Evolutionary conservation across 2,888 invertebrate genomes (phyloP), one percentile per base, ranked within the genome.

Genomic region (Embidobia sp.): DNA sequence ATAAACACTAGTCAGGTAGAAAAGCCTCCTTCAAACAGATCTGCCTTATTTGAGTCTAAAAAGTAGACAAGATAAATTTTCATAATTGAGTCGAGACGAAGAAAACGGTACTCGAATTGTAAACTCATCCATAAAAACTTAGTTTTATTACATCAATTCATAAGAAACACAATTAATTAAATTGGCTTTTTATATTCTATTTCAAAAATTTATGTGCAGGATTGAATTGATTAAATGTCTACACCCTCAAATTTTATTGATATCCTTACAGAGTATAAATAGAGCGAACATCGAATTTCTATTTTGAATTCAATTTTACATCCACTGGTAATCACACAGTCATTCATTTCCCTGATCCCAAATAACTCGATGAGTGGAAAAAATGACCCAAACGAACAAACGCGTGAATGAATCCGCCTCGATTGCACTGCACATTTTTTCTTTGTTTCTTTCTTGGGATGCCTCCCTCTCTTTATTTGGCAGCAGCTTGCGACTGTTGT

Each of bases 401-500:
- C 48, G 61, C 44, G 59, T 72, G 72, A 77, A 67, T 61, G 61
- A 69, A 69, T 70, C 59, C 64, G 59, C 27, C 33, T 44, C 46
- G 46, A 76, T 76, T 44, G 37, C 44, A 59, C 59, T 64, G 42
- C 61, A 31, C 33, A 66, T 77, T 66, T 59, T 69, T 70, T 66
- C 27, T 51, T 40, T 27, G 10, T 31, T n/a, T 15, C n/a, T 29
- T 44, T 26, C 10, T 33, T 37, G 31, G 7, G 3, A n/a, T 29
- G 7, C n/a, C 46, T 59, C 44, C 46, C 44, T 37, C 57, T 31
- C 42, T 10, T 18, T 27, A 15, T 16, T 37, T 16, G 11, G 13
- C 29, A 51, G 66, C 72, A 72, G 77, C 77, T 72, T 77, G 76
- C 70, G 26, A 67, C 66, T 77, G 66, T 77, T 31, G 46, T 48